Conservation (phyloP, 2,113 vertebrate species). For the Rhombomys opimus region DNA sequence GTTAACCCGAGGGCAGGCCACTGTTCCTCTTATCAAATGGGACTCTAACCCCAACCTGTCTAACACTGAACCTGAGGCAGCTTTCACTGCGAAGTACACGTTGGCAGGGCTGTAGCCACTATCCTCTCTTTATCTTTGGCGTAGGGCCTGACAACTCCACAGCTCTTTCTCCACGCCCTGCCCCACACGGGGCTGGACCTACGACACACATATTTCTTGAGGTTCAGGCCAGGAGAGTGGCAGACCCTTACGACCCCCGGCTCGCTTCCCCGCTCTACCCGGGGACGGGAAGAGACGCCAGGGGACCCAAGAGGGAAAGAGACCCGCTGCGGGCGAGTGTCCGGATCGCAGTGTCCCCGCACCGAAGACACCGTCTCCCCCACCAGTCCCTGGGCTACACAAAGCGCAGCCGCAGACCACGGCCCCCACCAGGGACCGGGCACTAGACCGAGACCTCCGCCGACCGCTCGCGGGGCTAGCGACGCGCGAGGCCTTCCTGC, state of each 20-base stretch:
- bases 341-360: neutral
- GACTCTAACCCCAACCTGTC: neutral
- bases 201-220: neutral
- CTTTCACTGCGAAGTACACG: neutral
- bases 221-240: neutral
- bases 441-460: neutral
- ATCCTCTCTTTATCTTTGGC: neutral
- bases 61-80: neutral
- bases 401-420: neutral
- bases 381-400: neutral
- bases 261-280: no score
- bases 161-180: neutral
- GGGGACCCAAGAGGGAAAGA: neutral
- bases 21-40: neutral
- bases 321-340: neutral
- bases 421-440: neutral
- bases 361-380: neutral
- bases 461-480: neutral
- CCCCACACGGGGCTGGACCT: neutral
- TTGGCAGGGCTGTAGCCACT: neutral
- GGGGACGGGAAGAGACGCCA: neutral
- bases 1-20: neutral
- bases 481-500: neutral
- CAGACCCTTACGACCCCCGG: no score
- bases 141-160: neutral